Evolutionary conservation across 2,888 invertebrate genomes (phyloP).

Genomic region (Nephrocerus scutellatus): DNA sequence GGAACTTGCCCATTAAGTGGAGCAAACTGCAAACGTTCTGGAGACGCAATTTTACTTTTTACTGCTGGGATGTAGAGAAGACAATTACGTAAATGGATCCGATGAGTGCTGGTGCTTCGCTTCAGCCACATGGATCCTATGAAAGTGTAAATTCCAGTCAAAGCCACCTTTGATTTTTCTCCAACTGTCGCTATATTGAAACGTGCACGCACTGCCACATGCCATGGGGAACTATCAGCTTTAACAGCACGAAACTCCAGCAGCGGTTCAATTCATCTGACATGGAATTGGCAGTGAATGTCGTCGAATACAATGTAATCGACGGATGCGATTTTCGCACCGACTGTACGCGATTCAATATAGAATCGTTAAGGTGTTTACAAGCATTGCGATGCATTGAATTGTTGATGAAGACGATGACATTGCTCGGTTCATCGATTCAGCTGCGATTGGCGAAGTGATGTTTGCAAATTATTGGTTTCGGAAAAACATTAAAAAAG

Average conservation of each 20-base stretch:
- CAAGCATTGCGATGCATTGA: too few relatives aligned
- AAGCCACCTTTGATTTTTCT: slow-evolving; percentile 48
- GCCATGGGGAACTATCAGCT: too few relatives aligned
- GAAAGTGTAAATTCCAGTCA: slow-evolving; percentile 50
- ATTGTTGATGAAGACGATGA: too few relatives aligned
- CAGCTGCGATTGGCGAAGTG: slow-evolving; percentile 33
- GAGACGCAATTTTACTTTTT: slow-evolving; percentile 3
- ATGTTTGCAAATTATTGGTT: too few relatives aligned
- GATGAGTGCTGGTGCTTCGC: slow-evolving; percentile 18
- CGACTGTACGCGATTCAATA: slow-evolving; percentile 46
- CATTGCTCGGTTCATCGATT: slow-evolving; percentile 42
- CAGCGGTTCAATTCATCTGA: slow-evolving; percentile 48
- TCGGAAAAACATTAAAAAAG: too few relatives aligned
- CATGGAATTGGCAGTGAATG: slow-evolving; percentile 47
- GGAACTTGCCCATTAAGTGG: too few relatives aligned
- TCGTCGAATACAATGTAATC: slow-evolving; percentile 46
- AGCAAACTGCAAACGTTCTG: too few relatives aligned
- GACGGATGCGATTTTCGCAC: slow-evolving; percentile 38
- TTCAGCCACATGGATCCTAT: slow-evolving; percentile 43
- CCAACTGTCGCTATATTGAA: slow-evolving; percentile 41
- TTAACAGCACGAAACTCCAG: too few relatives aligned
- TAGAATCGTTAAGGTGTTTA: too few relatives aligned
- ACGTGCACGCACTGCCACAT: slow-evolving; percentile 39
- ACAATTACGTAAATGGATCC: slow-evolving; percentile 26
- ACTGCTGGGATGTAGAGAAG: slow-evolving; percentile 10